These are phyloP conservation scores for Meriones unguiculatus DNA, from an alignment of 2,113 vertebrate species.

Conservation along the genomic window DNA sequence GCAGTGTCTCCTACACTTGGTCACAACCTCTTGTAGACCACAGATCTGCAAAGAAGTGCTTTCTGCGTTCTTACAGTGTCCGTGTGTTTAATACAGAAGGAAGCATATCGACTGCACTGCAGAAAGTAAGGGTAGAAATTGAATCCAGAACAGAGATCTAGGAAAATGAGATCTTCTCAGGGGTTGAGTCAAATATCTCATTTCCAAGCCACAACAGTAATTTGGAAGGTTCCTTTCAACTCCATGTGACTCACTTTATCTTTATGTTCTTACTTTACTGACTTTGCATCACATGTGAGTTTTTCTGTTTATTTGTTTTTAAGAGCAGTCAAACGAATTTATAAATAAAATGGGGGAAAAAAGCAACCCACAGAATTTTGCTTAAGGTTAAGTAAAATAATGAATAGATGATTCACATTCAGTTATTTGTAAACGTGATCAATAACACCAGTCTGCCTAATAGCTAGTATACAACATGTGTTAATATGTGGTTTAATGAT, in stretches of 20 bases:
- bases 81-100: not conserved
- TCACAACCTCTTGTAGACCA: not conserved
- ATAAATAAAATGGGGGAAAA: constrained; percentile 31
- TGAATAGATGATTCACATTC: not conserved
- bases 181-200: not conserved
- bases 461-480: not conserved
- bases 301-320: constrained; percentile 31
- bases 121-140: not conserved
- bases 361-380: not conserved
- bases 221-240: not conserved
- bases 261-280: not conserved
- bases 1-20: not conserved
- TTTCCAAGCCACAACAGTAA: not conserved
- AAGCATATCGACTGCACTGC: no score
- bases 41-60: not conserved
- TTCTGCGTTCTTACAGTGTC: not conserved
- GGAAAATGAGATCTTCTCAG: not conserved
- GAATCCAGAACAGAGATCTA: not conserved
- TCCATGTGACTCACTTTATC: not conserved
- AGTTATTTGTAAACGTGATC: not conserved
- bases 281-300: not conserved
- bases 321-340: not conserved
- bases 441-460: not conserved
- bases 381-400: constrained; percentile 43
- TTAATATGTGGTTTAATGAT: not conserved